Evolutionary conservation across 2,113 vertebrate genomes (phyloP), one percentile per base, ranked within the genome.

Genomic region (Chaetorhynchus papuensis): DNA sequence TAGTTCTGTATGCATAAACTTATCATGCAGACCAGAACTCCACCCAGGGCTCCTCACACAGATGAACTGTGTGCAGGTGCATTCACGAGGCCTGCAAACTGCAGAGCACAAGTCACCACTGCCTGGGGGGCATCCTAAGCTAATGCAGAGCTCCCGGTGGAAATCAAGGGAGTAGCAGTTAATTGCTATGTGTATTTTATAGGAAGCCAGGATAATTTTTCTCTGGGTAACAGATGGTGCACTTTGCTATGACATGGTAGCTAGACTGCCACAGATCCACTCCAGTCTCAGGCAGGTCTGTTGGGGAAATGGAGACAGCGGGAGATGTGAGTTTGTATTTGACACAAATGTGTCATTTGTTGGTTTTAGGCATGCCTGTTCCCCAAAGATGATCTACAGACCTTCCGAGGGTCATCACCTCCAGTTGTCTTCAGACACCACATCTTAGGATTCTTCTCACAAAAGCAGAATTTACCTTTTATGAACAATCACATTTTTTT

Each of bases 131-230:
- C 57, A 60, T 11, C 24, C 20, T 31, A 0, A 27, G 49, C 64
- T 80, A 60, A 8, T 22, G 35, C 53, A 83, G 80, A 91, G 59
- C 20, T 90, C 79, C 83, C 44, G 0, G 33, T 30, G 72, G 83
- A 93, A 95, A 96, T 91, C 71, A 89, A 86, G 76, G 76, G 17
- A 93, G 87, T 10, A 71, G 87, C 80, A 93, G 80, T 63, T 91
- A 94, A 92, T 79, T 83, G 71, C 63, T 54, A 18, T 35, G 66
- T 45, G 49, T 42, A 54, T 64, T 72, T 86, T 82, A 71, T 10
- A 68, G 68, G 63, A 80, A 80, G 63, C 20, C 64, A 75, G 44
- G 44, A 79, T 76, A 50, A 71, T 71, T 83, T 82, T 86, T 93
- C 66, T 54, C 15, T 57, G 44, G 79, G 39, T 88, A 88, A 66